Evolutionary conservation across 2,113 vertebrate species (phyloP), one percentile per base, ranked within the genome.

Genomic region (Pycnonotus jocosus): DNA sequence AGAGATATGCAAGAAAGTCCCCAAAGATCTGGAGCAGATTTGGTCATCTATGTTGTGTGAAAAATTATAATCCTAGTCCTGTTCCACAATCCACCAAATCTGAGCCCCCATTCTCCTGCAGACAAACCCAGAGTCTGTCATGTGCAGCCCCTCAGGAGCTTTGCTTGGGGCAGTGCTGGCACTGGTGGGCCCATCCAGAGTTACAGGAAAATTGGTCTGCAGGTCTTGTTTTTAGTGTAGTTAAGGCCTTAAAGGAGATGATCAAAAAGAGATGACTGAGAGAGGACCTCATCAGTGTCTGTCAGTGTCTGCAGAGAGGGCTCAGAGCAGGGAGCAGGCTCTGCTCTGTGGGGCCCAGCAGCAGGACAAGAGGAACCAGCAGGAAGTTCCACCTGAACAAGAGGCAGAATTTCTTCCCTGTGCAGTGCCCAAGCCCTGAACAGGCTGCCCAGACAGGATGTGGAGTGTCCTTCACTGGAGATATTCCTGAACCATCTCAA

Each of bases 61-160:
- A 33, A 70, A 66, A 57, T 4, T 4, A 7, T 19, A 44, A 54
- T 47, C 18, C 69, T 19, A 40, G 28, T 45, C 24, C 24, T 0
- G 6, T 35, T 37, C 37, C 23, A 31, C 42, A 33, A 1, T 60
- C 42, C 50, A 28, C 31, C 4, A 10, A 51, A 30, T 48, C 28
- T 13, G 7, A 74, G 16, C 11, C 20, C 6, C 30, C 0, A 0
- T 40, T 68, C 61, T 81, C 31, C 70, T 77, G 31, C 70, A 58
- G 64, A 31, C 62, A 47, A 71, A 30, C 33, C 15, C 14, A 0
- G 20, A 64, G 27, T 35, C 35, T 30, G 25, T 15, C 9, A 0
- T 2, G 7, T 42, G 50, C 3, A 0, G 21, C 40, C 44, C 20
- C 33, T 13, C 21, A 19, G 42, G 22, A 48, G 53, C 37, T 65